Percentiles rank a stretch among this genome's conserved stretches.
phyloP scores from a whole-genome alignment of 2,888 invertebrate species.

The Hipparchia sbordonii region DNA sequence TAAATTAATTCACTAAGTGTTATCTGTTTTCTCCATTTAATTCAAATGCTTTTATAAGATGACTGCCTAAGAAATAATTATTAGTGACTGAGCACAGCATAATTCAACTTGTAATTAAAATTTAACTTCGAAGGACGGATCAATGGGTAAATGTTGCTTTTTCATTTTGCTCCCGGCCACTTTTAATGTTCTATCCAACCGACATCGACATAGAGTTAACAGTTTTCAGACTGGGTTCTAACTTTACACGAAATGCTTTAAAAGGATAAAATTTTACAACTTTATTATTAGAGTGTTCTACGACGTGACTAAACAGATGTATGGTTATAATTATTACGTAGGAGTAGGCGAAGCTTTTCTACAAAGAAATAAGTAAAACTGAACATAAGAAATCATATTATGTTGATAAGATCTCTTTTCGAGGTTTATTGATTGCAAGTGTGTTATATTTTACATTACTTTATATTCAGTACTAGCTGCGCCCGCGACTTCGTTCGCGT shows the following conservation, averaged over 20 bases:
- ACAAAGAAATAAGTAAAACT: too few species aligned
- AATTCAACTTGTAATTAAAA: conserved; percentile 67
- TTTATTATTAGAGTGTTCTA: background rate
- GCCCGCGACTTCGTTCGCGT: too few species aligned
- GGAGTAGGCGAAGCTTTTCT: too few species aligned
- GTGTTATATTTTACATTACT: too few species aligned
- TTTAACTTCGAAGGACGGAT: conserved; percentile 62
- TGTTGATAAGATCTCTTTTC: too few species aligned
- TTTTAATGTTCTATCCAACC: conserved; percentile 41
- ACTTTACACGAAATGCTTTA: background rate
- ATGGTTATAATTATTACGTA: too few species aligned
- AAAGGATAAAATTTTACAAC: background rate
- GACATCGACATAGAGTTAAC: conserved; percentile 5
- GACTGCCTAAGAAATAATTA: conserved; percentile 52
- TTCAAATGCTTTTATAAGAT: conserved; percentile 18
- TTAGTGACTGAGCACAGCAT: conserved; percentile 52
- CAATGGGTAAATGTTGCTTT: conserved; percentile 69
- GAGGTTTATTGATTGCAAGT: too few species aligned
- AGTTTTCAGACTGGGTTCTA: conserved; percentile 3
- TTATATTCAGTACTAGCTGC: too few species aligned
- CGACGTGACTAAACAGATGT: background rate
- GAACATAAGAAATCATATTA: too few species aligned
- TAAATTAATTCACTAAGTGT: background rate
- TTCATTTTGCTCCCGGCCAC: conserved; percentile 66
- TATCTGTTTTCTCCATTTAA: conserved; percentile 8